Percentiles rank a stretch among this genome's conserved stretches.
phyloP scores from a whole-genome alignment of 1,140 invertebrate genomes.

The Heliconius hewitsoni region DNA sequence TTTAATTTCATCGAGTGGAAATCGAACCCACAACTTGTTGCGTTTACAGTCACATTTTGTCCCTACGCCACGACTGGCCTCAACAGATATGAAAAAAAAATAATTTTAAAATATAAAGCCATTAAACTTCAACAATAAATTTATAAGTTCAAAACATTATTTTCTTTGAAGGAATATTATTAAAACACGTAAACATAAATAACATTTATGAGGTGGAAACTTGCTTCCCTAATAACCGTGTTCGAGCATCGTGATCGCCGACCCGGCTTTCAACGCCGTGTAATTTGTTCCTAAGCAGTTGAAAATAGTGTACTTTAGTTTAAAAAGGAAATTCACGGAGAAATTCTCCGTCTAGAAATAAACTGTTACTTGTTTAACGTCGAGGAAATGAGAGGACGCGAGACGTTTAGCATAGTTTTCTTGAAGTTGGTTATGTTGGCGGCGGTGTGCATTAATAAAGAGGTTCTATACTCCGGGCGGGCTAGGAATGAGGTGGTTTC shows the following conservation, averaged over 20 bases:
- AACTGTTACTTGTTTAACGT: slow-evolving; percentile 67
- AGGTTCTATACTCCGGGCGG: slow-evolving; percentile 41
- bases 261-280: slow-evolving; percentile 49
- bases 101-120: neutral
- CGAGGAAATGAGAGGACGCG: slow-evolving; percentile 54
- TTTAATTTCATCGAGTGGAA: too few relatives aligned
- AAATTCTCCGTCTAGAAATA: slow-evolving; percentile 58
- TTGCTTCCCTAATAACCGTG: slow-evolving; percentile 58
- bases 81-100: too few relatives aligned
- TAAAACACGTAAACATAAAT: slow-evolving; percentile 29
- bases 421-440: slow-evolving; percentile 60
- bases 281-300: slow-evolving; percentile 60
- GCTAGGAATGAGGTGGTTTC: slow-evolving; percentile 30
- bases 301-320: slow-evolving; percentile 57
- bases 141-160: neutral
- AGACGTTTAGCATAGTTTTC: slow-evolving; percentile 55
- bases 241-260: slow-evolving; percentile 43
- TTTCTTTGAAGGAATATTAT: neutral
- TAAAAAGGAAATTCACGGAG: slow-evolving; percentile 57
- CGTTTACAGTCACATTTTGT: too few relatives aligned
- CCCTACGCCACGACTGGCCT: too few relatives aligned
- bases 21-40: too few relatives aligned
- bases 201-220: slow-evolving; percentile 41
- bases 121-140: neutral
- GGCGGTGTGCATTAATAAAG: slow-evolving; percentile 61